Percentiles rank a stretch among this genome's conserved stretches.
These are phyloP conservation scores for Mionectes olivaceus DNA, from an alignment of 2,797 vertebrate species.

Conservation along the genomic window DNA sequence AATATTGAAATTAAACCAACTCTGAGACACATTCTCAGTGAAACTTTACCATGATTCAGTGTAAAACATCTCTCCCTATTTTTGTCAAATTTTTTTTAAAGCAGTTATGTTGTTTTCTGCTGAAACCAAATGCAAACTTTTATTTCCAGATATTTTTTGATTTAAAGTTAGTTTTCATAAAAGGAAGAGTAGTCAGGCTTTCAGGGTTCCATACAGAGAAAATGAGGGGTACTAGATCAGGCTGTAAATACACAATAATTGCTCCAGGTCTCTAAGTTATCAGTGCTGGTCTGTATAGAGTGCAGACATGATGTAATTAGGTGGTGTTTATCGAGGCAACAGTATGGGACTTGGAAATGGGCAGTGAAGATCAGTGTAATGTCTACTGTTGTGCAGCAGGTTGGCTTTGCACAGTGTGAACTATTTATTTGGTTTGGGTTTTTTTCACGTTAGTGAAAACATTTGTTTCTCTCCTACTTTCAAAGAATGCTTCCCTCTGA, in stretches of 20 bases:
- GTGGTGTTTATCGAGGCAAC: accelerated
- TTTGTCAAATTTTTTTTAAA: not conserved
- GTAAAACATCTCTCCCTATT: not conserved
- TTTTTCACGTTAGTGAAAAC: not conserved
- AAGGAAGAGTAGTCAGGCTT: not conserved
- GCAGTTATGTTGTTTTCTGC: not conserved
- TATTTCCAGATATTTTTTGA: not conserved
- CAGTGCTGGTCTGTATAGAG: not conserved
- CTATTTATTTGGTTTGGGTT: too few relatives aligned
- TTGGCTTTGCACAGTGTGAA: not conserved
- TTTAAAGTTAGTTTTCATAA: not conserved
- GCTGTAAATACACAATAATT: not conserved
- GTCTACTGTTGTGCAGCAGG: not conserved
- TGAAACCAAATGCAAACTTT: not conserved
- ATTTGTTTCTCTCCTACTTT: not conserved
- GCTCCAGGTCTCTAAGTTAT: not conserved
- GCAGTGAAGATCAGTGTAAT: not conserved
- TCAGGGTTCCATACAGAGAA: not conserved
- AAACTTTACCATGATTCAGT: not conserved
- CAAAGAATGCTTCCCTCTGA: not conserved
- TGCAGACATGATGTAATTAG: not conserved
- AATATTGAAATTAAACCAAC: not conserved
- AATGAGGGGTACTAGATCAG: not conserved
- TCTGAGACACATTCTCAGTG: not conserved
- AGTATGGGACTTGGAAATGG: not conserved